Percentiles rank a stretch among this genome's conserved stretches.
phyloP scores from a whole-genome alignment of 2,113 vertebrate species.

The Halichoeres trimaculatus region DNA sequence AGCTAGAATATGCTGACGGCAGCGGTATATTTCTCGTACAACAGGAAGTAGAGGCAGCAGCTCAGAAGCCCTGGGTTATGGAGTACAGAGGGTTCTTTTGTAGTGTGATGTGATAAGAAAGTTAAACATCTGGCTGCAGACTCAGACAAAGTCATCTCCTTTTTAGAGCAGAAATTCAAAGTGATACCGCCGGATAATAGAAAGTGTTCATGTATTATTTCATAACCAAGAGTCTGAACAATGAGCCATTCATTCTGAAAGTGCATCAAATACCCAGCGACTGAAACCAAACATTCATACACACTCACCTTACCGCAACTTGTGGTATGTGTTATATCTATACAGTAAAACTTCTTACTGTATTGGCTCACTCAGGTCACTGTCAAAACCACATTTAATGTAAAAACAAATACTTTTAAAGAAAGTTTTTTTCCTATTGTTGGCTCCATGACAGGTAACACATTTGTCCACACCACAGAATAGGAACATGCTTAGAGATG shows the following conservation, averaged over 20 bases:
- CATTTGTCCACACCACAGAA: neutral
- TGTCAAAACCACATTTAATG: neutral
- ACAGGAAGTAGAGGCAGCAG: constrained; percentile 67
- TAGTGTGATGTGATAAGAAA: constrained; percentile 10
- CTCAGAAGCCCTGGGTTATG: constrained; percentile 16
- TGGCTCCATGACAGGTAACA: neutral
- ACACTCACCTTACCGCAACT: neutral
- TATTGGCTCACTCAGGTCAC: neutral
- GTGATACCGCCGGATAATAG: neutral
- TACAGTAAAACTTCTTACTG: constrained; percentile 9
- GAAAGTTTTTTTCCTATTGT: neutral
- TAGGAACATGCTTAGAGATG: neutral
- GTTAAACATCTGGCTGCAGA: neutral
- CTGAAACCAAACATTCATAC: constrained; percentile 33
- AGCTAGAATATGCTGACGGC: constrained; percentile 52
- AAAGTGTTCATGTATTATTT: constrained; percentile 3
- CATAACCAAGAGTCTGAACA: neutral
- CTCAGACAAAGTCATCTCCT: neutral
- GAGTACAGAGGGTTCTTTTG: neutral
- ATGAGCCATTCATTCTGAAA: constrained; percentile 28
- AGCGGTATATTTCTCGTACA: constrained; percentile 38
- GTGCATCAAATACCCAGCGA: constrained; percentile 11
- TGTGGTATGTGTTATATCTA: neutral
- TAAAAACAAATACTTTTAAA: constrained; percentile 15
- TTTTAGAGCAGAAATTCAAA: constrained; percentile 1